Base-by-base conservation (phyloP, 2,113 vertebrate species). In the Platanista minor region DNA sequence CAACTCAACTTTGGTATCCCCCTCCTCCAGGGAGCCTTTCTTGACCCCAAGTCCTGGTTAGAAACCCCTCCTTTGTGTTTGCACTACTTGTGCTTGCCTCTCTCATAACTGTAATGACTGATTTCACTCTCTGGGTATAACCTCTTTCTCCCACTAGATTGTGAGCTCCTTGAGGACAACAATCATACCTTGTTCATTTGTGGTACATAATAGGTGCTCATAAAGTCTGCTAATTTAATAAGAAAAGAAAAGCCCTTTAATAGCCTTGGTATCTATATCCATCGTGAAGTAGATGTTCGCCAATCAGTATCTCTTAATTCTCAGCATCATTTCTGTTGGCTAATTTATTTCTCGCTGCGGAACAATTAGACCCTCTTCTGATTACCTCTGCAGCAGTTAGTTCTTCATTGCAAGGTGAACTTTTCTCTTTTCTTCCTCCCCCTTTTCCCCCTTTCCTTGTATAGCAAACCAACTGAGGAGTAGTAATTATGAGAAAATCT, bases 351-450 rank as follows among this genome's bases (percentile, higher is more conserved):
- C 31, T 88, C 3, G 1, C 5, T 86, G n/a, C 83, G 41, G 11
- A 49, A 71, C 69, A 93, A 84, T 84, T 57, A 69, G 49, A 83
- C 9, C 31, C 69, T 86, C 17, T 66, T 10, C 41, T 66, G 14
- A 72, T 78, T 98, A 98, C 98, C 98, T 98, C 98, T 98, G 99
- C 99, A 99, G 99, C 21, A 99, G 99, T 98, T 99, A 99, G 98
- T 98, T 99, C 98, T 98, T 99, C 98, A 99, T 98, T 99, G 98
- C 97, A 99, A 99, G 98, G 98, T 98, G 99, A 99, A 99, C 99
- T 98, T 98, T 98, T 41, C 39, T 90, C 64, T 87, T 83, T 84
- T 71, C 25, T 78, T 66, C 62, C n/a, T 39, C 23, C 57, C 39
- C 25, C 25, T 36, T 36, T 52, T 1, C 98, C 97, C 98, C 96